Evolutionary conservation across 1,140 invertebrate species (phyloP).

Genomic region (Stegodyphus mimosarum): DNA sequence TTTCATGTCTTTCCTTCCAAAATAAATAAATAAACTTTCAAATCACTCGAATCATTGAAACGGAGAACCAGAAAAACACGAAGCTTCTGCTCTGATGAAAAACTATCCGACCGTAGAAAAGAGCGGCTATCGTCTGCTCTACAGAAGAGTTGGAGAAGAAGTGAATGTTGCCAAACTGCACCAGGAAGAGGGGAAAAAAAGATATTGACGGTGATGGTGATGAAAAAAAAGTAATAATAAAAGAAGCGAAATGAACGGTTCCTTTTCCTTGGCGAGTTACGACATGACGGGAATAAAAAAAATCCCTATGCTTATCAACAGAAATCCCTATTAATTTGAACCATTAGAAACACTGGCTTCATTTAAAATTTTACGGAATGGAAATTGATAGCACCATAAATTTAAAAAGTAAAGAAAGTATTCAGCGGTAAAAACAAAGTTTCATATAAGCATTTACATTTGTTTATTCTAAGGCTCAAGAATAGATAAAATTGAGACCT

Average conservation of each 20-base stretch:
- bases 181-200: conserved; percentile 17
- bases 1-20: conserved; percentile 7
- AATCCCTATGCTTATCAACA: too few relatives aligned
- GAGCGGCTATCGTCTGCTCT: conserved; percentile 6
- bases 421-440: too few relatives aligned
- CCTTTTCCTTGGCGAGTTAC: background rate
- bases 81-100: conserved; percentile 3
- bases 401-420: too few relatives aligned
- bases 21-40: background rate
- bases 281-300: too few relatives aligned
- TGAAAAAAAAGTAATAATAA: conserved; percentile 1
- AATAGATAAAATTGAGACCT: too few relatives aligned
- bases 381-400: too few relatives aligned
- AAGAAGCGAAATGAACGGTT: background rate
- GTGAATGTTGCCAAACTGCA: conserved; percentile 31
- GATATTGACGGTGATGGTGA: background rate
- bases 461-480: too few relatives aligned
- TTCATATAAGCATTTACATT: too few relatives aligned
- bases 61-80: too few relatives aligned
- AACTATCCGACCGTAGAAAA: conserved; percentile 16
- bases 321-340: too few relatives aligned
- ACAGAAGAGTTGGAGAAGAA: conserved; percentile 21
- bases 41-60: background rate
- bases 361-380: too few relatives aligned
- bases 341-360: too few relatives aligned